Evolutionary conservation across 2,113 vertebrate genomes (phyloP), one percentile per base, ranked within the genome.

Genomic region (Pyrgilauda ruficollis): DNA sequence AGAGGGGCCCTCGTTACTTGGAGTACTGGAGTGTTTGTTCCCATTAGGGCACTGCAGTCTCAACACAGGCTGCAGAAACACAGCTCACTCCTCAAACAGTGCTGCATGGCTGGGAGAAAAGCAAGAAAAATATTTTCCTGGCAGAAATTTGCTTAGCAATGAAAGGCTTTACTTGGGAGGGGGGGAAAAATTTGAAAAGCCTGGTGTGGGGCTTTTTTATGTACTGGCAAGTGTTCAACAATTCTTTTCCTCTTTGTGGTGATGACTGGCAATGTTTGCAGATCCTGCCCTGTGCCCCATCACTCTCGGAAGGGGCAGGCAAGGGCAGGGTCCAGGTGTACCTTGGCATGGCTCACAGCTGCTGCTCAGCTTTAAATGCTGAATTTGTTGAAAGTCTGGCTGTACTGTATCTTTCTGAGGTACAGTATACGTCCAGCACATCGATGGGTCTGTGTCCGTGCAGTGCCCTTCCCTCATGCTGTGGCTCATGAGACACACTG

Each of bases 1-100:
- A 68, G 87, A 87, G 87, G 81, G 78, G 80, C 93, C 59, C 84
- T 94, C 7, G 13, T 96, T 96, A 91, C 67, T 92, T 62, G 79
- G 43, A 94, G 81, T 80, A 52, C 35, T 89, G 41, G 15, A 91
- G 59, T 9, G 20, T 94, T 94, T 13, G 3, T 84, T 95, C 78
- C 91, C 78, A 44, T 79, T 96, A 92, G 93, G 85, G 76, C 59
- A 74, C 74, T 84, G 47, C 70, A 44, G 50, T n/a, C 75, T 84
- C 9, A 2, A 17, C 70, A 74, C 49, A 47, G 31, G n/a, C 63
- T 81, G 44, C 62, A 79, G 66, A 76, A 90, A 44, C 47, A 47
- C 6, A 1, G 19, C 21, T 92, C 24, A 13, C 27, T 91, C 50
- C 58, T 83, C 43, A 59, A 62, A 47, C 39, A 49, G 49, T 28